These are phyloP conservation scores for Chitala chitala DNA, from an alignment of 2,113 vertebrate species.

Conservation along the genomic window DNA sequence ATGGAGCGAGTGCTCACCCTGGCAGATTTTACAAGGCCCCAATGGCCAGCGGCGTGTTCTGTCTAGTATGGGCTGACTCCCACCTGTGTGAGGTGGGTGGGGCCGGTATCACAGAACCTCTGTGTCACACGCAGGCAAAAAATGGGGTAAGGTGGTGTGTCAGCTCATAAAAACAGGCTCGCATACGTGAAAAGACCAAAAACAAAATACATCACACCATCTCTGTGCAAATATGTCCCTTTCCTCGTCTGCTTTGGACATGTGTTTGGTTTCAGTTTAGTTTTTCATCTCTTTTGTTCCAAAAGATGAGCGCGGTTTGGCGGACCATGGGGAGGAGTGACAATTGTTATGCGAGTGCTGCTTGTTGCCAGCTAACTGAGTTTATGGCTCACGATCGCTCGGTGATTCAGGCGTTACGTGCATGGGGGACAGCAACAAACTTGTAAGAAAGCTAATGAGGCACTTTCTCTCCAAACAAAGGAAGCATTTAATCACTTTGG, in stretches of 20 bases:
- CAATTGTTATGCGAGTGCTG: neutral
- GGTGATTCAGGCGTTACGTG: neutral
- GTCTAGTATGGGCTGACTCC: neutral
- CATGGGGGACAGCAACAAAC: neutral
- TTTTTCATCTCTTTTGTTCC: neutral
- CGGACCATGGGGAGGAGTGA: neutral
- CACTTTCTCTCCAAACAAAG: neutral
- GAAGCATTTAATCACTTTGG: slow-evolving; percentile 17
- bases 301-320: neutral
- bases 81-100: neutral
- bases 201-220: neutral
- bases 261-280: neutral
- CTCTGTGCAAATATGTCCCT: neutral
- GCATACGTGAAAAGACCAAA: neutral
- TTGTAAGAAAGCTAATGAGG: neutral
- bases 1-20: neutral
- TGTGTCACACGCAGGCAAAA: neutral
- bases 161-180: neutral
- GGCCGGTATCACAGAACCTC: neutral
- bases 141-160: too few relatives aligned
- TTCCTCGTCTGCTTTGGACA: neutral
- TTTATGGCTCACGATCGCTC: neutral
- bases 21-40: neutral
- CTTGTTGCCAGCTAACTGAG: neutral
- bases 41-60: neutral